Conservation (phyloP, 2,888 invertebrate genomes). For the Yponomeuta plumbellus region DNA sequence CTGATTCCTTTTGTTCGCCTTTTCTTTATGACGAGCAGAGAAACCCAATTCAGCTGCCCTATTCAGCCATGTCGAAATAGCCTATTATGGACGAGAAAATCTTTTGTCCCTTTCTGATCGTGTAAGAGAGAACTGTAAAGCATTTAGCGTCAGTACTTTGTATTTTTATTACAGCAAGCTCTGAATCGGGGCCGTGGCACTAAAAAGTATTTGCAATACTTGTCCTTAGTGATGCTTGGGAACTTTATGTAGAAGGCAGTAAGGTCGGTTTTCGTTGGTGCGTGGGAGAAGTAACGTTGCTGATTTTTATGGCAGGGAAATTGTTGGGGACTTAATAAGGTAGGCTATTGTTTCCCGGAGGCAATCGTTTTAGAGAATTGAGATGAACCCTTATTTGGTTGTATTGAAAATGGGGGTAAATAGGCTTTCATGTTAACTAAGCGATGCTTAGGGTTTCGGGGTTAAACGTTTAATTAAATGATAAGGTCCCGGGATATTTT, state of each 20-base stretch:
- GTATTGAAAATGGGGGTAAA: slow-evolving; percentile 1
- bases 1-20: slow-evolving; percentile 10
- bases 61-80: background rate
- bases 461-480: background rate
- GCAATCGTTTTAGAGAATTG: slow-evolving; percentile 12
- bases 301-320: slow-evolving; percentile 10
- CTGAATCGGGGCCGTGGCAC: background rate
- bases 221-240: background rate
- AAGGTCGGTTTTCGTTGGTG: background rate
- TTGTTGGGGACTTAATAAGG: slow-evolving; percentile 10
- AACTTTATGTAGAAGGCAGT: background rate
- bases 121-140: background rate
- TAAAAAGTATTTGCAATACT: background rate
- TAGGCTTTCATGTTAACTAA: background rate
- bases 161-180: background rate
- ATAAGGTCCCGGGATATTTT: background rate
- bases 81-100: too few relatives aligned
- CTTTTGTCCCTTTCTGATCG: too few relatives aligned
- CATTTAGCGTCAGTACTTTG: background rate
- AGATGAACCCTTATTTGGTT: slow-evolving; percentile 3
- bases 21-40: background rate
- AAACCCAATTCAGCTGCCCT: background rate
- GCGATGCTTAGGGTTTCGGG: background rate
- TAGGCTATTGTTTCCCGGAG: slow-evolving; percentile 8
- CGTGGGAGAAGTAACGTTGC: background rate